These are phyloP conservation scores for Agelas oroides DNA, from an alignment of 37 sponge, comb jelly and placozoan genomes.

Conservation along the genomic window DNA sequence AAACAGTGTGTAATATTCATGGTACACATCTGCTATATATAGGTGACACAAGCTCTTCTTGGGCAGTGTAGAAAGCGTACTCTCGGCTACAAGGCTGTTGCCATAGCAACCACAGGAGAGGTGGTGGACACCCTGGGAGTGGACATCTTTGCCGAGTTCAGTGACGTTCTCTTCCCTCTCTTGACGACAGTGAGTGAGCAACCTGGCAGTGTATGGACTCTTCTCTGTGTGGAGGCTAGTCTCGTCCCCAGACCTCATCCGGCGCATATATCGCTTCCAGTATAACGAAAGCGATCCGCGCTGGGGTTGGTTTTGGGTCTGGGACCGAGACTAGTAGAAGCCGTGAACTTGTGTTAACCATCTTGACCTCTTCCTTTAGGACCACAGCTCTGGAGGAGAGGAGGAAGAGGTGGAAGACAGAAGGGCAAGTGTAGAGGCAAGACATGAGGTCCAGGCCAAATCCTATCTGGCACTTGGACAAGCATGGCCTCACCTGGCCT, in stretches of 20 bases:
- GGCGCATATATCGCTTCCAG: no score
- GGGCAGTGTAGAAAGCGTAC: conserved; percentile 63
- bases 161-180: conserved; percentile 16
- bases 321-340: no score
- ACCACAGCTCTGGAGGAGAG: background rate
- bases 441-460: conserved; percentile 44
- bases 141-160: conserved; percentile 39
- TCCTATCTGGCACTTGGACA: conserved; percentile 34
- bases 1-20: no score
- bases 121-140: conserved; percentile 38
- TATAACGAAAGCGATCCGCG: no score
- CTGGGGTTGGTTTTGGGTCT: no score
- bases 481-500: conserved; percentile 50
- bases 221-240: no score
- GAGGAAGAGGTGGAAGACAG: conserved; percentile 23
- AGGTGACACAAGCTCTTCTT: conserved; percentile 41
- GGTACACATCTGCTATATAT: no score
- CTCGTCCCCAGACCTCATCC: no score
- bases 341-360: no score
- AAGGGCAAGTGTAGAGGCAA: conserved; percentile 6
- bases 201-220: background rate
- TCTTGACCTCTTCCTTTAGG: no score
- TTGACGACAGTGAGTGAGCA: conserved; percentile 25
- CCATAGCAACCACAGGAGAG: conserved; percentile 56
- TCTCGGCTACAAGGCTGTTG: conserved; percentile 22